A percentile compares a stretch with the other conserved stretches of the same genome.
phyloP scores from a whole-genome alignment of 1,140 invertebrate species.

The Aphelenchoides avenae region DNA sequence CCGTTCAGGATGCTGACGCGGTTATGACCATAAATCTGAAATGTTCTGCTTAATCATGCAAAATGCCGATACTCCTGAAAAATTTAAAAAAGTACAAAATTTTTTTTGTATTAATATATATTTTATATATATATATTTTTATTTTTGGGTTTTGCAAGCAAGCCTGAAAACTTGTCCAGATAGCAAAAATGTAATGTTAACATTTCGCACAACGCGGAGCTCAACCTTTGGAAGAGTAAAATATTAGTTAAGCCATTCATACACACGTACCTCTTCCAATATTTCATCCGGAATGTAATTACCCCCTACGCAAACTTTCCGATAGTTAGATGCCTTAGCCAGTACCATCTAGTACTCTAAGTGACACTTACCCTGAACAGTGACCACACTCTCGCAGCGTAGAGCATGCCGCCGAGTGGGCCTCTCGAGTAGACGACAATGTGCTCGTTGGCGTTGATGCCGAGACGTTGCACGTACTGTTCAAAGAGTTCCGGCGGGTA shows the following conservation, averaged over 20 bases:
- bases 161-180: conserved; percentile 2
- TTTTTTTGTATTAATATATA: background rate
- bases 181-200: background rate
- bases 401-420: conserved; percentile 31
- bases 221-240: no score
- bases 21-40: conserved; percentile 38
- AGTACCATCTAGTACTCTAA: no score
- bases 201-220: background rate
- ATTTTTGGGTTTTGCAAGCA: no score
- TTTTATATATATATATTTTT: background rate
- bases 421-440: conserved; percentile 35
- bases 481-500: conserved; percentile 41
- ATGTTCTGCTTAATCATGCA: no score
- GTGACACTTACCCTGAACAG: conserved; percentile 32
- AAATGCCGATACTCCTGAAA: no score
- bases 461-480: conserved; percentile 35
- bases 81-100: no score
- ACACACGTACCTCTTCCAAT: no score
- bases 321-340: background rate
- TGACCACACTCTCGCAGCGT: conserved; percentile 37
- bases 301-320: no score
- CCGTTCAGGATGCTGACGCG: conserved; percentile 26
- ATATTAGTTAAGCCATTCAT: no score
- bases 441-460: conserved; percentile 38
- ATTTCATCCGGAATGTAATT: no score